phyloP scores from a whole-genome alignment of 2,888 invertebrate species.

The Hemicrepidius hirtus region DNA sequence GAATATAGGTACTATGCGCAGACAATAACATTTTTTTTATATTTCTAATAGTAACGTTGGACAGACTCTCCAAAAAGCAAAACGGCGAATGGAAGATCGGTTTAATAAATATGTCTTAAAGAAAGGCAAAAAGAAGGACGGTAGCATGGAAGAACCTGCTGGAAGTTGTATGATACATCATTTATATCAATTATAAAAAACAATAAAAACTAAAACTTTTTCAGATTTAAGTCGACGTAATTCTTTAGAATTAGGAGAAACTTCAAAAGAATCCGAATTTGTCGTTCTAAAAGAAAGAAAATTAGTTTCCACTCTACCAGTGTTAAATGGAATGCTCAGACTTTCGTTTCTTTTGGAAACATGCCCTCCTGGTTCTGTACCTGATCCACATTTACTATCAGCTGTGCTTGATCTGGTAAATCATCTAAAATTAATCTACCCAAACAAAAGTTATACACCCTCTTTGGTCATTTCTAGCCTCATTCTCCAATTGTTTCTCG shows the following conservation, averaged over 20 bases:
- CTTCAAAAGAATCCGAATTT: slow-evolving; percentile 89
- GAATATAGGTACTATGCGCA: too few species aligned
- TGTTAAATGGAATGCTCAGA: slow-evolving; percentile 92
- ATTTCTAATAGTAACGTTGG: slow-evolving; percentile 73
- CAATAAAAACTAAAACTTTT: slow-evolving; percentile 43
- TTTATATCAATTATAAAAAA: background rate
- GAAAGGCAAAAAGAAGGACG: slow-evolving; percentile 91
- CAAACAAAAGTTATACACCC: too few species aligned
- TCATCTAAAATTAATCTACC: too few species aligned
- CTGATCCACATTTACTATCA: slow-evolving; percentile 96
- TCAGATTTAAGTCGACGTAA: slow-evolving; percentile 85
- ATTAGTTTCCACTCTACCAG: slow-evolving; percentile 84
- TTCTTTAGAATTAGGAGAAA: slow-evolving; percentile 87
- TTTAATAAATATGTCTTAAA: slow-evolving; percentile 89
- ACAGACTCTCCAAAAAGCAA: slow-evolving; percentile 85
- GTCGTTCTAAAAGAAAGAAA: slow-evolving; percentile 91
- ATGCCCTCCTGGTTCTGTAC: slow-evolving; percentile 96
- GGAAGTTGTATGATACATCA: slow-evolving; percentile 79
- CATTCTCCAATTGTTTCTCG: slow-evolving; percentile 95
- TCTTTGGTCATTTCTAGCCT: slow-evolving; percentile 77
- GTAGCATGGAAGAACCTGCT: slow-evolving; percentile 89
- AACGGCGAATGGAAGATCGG: slow-evolving; percentile 92
- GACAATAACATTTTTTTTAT: background rate
- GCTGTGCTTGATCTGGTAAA: slow-evolving; percentile 94
- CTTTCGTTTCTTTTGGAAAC: slow-evolving; percentile 96